These are phyloP conservation scores for Mimachlamys varia DNA, from an alignment of 2,888 invertebrate genomes.

Conservation along the genomic window DNA sequence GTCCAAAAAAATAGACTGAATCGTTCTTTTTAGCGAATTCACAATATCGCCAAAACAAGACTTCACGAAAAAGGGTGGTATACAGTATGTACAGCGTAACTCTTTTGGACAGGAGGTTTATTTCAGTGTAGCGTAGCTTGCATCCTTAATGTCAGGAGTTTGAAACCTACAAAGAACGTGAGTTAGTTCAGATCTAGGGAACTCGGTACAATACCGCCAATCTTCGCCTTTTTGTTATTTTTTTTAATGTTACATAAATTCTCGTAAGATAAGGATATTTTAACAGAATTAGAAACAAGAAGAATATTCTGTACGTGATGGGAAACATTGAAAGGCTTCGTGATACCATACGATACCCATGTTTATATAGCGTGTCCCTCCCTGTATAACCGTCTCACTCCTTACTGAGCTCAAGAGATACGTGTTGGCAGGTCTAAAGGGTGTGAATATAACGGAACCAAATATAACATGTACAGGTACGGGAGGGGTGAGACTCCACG, in stretches of 20 bases:
- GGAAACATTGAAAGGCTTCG: not conserved
- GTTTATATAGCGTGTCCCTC: not conserved
- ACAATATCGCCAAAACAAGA: no score
- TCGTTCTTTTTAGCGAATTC: no score
- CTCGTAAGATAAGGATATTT: not conserved
- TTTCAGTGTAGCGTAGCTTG: not conserved
- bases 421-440: not conserved
- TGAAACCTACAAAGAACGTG: not conserved
- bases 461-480: no score
- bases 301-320: not conserved
- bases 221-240: not conserved
- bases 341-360: not conserved
- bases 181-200: not conserved
- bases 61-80: no score
- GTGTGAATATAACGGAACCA: not conserved
- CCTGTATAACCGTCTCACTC: not conserved
- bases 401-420: not conserved
- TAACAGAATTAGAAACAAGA: not conserved
- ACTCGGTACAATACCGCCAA: not conserved
- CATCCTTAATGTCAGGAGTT: not conserved
- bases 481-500: no score
- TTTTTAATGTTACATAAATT: constrained; percentile 1
- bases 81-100: no score
- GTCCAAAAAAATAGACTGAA: no score
- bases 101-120: not conserved